These are phyloP conservation scores for Psococerastis gibbosa DNA, from an alignment of 2,888 invertebrate species.

Conservation along the genomic window DNA sequence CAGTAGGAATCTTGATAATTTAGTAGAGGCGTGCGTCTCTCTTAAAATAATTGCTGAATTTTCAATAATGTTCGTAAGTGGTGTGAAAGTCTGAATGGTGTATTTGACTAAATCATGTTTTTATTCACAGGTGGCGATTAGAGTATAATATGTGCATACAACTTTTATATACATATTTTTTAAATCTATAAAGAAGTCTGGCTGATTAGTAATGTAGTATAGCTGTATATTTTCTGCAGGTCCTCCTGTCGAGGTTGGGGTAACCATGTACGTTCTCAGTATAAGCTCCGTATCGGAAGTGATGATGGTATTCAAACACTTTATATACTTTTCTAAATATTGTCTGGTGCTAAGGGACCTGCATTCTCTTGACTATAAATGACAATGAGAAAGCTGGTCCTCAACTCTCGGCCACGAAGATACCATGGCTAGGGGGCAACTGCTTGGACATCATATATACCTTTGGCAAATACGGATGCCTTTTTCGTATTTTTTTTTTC, in stretches of 20 bases:
- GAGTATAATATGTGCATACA: neutral
- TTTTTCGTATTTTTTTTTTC: conserved; percentile 14
- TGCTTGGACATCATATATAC: conserved; percentile 13
- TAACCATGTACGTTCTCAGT: conserved; percentile 96
- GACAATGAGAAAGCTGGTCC: conserved; percentile 6
- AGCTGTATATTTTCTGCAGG: conserved; percentile 42
- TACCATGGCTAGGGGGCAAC: conserved; percentile 8
- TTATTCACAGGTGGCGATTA: neutral
- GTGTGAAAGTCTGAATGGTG: neutral
- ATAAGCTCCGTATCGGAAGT: conserved; percentile 97
- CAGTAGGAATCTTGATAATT: neutral
- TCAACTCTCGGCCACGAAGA: conserved; percentile 7
- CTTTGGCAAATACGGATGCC: conserved; percentile 12
- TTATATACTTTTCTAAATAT: conserved; percentile 8
- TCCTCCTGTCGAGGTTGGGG: conserved; percentile 92
- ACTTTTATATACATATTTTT: neutral
- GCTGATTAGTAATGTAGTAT: conserved; percentile 7
- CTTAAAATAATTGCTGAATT: no score
- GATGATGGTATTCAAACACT: conserved; percentile 68
- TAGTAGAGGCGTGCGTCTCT: no score
- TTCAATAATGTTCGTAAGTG: no score
- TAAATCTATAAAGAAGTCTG: neutral
- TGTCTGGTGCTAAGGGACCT: conserved; percentile 9
- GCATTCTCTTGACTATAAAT: neutral
- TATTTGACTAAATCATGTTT: neutral